Base-by-base conservation (phyloP, 2,797 vertebrate genomes). In the Tamandua tetradactyla region DNA sequence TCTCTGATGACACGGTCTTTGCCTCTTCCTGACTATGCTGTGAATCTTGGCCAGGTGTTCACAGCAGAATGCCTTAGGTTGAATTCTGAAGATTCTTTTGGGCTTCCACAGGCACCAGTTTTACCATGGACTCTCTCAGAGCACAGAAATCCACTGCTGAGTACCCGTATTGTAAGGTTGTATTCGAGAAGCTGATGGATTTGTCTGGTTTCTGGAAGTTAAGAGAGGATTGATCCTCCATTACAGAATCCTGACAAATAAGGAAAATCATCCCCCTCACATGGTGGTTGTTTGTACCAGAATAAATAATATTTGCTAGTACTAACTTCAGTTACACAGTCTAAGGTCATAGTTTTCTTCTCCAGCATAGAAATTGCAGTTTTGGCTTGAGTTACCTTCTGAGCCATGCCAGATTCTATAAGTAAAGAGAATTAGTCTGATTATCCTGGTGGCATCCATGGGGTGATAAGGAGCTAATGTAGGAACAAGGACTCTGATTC, bases 281-380 rank as follows among this genome's bases (percentile, higher is more conserved):
- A 83, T 15, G 87, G 20, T 57, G 32, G 66, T 64, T 97, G 95
- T 79, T 96, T 97, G 75, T 96, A 97, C 96, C 96, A 97, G 80
- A 96, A 89, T n/a, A 97, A 89, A 55, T 62, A 78, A 62, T 94
- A 94, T 69, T 0, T 27, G 55, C 14, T 18, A 23, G 1, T 32
- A 27, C 5, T 30, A 37, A 30, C 82, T 89, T 94, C 82, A 35
- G 96, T 97, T 10, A 14, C 62, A 96, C 96, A 97, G n/a, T 71
- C 44, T 27, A 98, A 82, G 22, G 75, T 97, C 37, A 90, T 94
- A 37, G 49, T 2, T 32, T 92, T 40, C 89, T 87, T 96, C 93
- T 96, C 92, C 87, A 69, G 7, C n/a, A 30, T 25, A 78, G 82
- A 95, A 37, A 95, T 32, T 82, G 66, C 47, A 75, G 47, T 11